Evolutionary conservation across 2,113 vertebrate genomes (phyloP), one percentile per base, ranked within the genome.

Genomic region (Aix galericulata): DNA sequence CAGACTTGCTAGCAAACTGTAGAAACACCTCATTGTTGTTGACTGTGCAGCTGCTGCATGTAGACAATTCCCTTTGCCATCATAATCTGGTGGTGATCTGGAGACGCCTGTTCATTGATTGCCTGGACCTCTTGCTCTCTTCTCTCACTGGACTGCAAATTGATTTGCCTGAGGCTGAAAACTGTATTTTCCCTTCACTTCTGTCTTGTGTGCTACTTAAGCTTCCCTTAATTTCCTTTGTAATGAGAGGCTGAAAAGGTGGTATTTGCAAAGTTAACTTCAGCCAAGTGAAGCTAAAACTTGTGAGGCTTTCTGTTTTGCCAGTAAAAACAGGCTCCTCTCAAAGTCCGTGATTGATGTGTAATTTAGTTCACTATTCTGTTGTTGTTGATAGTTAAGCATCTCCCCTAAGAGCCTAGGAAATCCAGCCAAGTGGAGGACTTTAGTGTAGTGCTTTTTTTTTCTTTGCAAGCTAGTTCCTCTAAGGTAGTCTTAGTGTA

Each of bases 221-320:
- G 34, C 0, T 2, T 85, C 53, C 58, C 59, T 94, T 68, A 36
- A 23, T 18, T 88, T 84, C 20, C 42, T 85, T 75, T 66, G 53
- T 38, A 64, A 60, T 36, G 42, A 17, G 77, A 89, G 20, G 58
- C 81, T 82, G 74, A 75, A 86, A 77, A 59, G 18, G 34, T 53
- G 68, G 6, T 52, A 26, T 64, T 91, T 87, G 32, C 84, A 72
- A 75, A 78, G 38, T 60, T 75, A 55, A 21, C 75, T 79, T 52
- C 32, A 86, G 79, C 75, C 88, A 82, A 88, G 15, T 34, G 50
- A 83, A 78, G 68, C 46, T 34, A 80, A 80, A 79, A 90, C 26
- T 88, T 94, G 73, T 67, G 46, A 90, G 90, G 36, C 27, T 62
- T 82, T 26, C 73, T 46, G 11, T 90, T 82, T 86, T 83, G 88